Evolutionary conservation across 2,888 invertebrate species (phyloP).

Genomic region (Hypsopygia costalis): DNA sequence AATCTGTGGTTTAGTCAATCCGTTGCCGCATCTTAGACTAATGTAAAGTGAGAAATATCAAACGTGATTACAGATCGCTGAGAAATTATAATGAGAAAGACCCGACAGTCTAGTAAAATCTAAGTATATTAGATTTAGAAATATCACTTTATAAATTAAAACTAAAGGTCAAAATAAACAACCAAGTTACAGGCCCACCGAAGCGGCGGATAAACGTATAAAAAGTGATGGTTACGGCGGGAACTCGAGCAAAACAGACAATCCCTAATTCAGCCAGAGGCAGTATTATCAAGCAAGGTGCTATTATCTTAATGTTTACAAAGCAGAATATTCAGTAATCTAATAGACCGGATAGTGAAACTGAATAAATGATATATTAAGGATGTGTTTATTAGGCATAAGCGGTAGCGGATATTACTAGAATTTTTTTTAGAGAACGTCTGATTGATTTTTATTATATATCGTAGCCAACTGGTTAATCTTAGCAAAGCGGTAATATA

Average conservation of each 20-base stretch:
- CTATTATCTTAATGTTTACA: slow-evolving; percentile 12
- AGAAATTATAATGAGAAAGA: no score
- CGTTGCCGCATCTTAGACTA: no score
- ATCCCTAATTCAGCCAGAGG: background rate
- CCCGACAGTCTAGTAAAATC: no score
- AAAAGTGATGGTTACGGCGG: slow-evolving; percentile 1
- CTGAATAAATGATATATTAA: slow-evolving; percentile 13
- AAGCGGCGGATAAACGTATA: background rate
- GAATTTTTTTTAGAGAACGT: no score
- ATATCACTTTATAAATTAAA: background rate
- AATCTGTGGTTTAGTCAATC: no score
- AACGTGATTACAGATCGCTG: no score
- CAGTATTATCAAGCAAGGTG: slow-evolving; percentile 6
- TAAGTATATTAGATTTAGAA: no score
- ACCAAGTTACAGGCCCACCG: no score
- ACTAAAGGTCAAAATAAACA: background rate
- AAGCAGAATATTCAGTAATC: slow-evolving; percentile 13
- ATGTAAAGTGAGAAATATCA: no score
- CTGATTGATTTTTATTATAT: no score
- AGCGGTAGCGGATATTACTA: slow-evolving; percentile 1
- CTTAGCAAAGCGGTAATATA: no score
- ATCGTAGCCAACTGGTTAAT: no score
- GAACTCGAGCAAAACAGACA: background rate
- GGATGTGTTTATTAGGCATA: background rate
- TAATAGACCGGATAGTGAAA: slow-evolving; percentile 13